These are phyloP conservation scores for Candidula unifasciata DNA, from an alignment of 2,888 invertebrate species.

Conservation along the genomic window DNA sequence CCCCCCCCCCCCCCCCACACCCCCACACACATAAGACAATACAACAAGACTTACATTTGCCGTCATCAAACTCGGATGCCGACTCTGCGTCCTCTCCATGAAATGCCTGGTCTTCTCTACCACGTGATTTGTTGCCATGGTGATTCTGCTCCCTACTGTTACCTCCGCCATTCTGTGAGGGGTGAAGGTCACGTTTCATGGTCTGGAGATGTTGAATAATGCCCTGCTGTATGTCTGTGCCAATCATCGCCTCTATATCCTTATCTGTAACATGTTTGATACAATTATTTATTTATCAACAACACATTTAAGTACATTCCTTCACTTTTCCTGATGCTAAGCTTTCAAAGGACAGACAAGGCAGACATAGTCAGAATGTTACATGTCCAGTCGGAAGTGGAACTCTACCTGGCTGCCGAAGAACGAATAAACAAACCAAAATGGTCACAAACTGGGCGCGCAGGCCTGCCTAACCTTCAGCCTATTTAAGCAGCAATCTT, in stretches of 20 bases:
- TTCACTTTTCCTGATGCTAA: too few species aligned
- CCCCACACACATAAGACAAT: neutral
- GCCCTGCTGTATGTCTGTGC: neutral
- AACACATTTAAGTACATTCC: too few species aligned
- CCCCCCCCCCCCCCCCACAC: too few species aligned
- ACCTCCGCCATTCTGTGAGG: neutral
- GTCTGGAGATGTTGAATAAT: neutral
- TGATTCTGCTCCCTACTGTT: neutral
- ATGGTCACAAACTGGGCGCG: too few species aligned
- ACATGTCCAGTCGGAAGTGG: too few species aligned
- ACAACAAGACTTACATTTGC: neutral
- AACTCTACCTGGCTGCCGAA: too few species aligned
- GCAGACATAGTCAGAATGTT: too few species aligned
- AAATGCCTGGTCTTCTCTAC: neutral
- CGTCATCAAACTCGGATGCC: neutral
- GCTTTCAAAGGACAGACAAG: too few species aligned
- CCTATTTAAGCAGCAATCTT: too few species aligned
- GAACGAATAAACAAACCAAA: too few species aligned
- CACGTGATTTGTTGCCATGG: neutral
- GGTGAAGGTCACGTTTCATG: neutral
- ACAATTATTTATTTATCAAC: neutral
- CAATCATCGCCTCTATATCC: neutral
- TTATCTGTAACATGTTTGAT: neutral
- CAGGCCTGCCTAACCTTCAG: too few species aligned
- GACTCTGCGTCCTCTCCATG: neutral